phyloP scores from a whole-genome alignment of 2,888 invertebrate species.

The Spodoptera exigua region DNA sequence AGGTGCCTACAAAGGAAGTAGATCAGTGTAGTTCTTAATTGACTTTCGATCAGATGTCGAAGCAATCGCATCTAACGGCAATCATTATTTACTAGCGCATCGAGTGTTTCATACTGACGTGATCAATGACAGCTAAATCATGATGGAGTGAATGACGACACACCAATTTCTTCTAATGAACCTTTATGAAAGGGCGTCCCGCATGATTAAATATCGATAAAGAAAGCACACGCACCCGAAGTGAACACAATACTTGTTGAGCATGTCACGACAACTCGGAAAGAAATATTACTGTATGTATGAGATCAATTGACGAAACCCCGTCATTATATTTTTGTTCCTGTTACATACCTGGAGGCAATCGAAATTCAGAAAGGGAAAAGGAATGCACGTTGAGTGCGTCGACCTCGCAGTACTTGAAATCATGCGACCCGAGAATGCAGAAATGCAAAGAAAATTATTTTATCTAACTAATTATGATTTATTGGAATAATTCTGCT shows the following conservation, averaged over 20 bases:
- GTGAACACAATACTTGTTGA: slow-evolving; percentile 68
- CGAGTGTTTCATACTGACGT: slow-evolving; percentile 53
- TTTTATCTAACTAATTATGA: slow-evolving; percentile 34
- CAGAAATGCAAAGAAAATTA: slow-evolving; percentile 41
- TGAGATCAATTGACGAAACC: slow-evolving; percentile 69
- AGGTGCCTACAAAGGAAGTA: slow-evolving; percentile 57
- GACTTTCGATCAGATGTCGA: slow-evolving; percentile 70
- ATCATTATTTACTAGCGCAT: slow-evolving; percentile 53
- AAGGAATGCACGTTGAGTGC: slow-evolving; percentile 72
- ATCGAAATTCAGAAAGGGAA: slow-evolving; percentile 73
- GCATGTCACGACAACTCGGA: slow-evolving; percentile 66
- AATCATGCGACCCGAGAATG: slow-evolving; percentile 53
- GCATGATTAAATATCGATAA: slow-evolving; percentile 75
- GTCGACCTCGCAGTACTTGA: slow-evolving; percentile 69
- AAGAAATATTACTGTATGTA: slow-evolving; percentile 70
- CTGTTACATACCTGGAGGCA: slow-evolving; percentile 69
- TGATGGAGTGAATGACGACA: slow-evolving; percentile 74
- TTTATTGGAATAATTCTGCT: slow-evolving; percentile 28
- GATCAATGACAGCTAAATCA: slow-evolving; percentile 76
- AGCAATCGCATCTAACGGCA: slow-evolving; percentile 54
- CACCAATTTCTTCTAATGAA: slow-evolving; percentile 77
- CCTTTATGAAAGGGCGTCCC: slow-evolving; percentile 73
- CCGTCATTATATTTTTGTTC: slow-evolving; percentile 71
- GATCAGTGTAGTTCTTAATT: slow-evolving; percentile 75
- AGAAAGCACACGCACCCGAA: slow-evolving; percentile 65